Evolutionary conservation across 2,888 invertebrate genomes (phyloP).

Genomic region (Eristalis tenax): DNA sequence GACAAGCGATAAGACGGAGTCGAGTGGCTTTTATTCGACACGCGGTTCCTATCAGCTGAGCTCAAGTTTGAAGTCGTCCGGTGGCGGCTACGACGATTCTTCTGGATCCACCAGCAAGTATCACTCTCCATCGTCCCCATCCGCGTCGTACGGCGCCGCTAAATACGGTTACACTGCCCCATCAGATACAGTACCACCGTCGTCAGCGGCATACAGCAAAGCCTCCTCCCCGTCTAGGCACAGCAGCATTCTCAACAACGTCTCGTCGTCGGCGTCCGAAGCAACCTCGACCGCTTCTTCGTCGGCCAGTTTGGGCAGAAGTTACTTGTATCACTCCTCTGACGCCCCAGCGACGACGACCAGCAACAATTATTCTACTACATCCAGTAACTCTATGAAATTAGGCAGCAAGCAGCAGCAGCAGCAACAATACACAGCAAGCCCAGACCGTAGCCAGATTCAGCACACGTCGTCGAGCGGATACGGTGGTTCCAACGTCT

Average conservation of each 20-base stretch:
- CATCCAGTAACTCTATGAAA: conserved; percentile 78
- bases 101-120: conserved; percentile 77
- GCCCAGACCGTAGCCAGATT: conserved; percentile 76
- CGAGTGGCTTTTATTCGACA: conserved; percentile 75
- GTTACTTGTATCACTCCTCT: conserved; percentile 61
- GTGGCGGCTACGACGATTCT: conserved; percentile 73
- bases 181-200: conserved; percentile 53
- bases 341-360: conserved; percentile 73
- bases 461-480: conserved; percentile 54
- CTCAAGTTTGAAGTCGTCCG: conserved; percentile 73
- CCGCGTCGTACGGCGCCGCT: conserved; percentile 73
- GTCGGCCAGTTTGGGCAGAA: conserved; percentile 75
- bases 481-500: conserved; percentile 39
- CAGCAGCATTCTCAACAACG: conserved; percentile 67
- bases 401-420: conserved; percentile 75
- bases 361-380: conserved; percentile 66
- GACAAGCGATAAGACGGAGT: conserved; percentile 72
- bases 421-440: conserved; percentile 74
- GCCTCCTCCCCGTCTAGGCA: conserved; percentile 55
- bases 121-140: conserved; percentile 73
- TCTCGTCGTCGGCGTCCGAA: conserved; percentile 72
- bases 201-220: conserved; percentile 68
- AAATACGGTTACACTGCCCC: conserved; percentile 74
- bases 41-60: conserved; percentile 79
- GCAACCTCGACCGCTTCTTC: conserved; percentile 75